A percentile compares a stretch with the other conserved stretches of the same genome.
Evolutionary conservation across 2,888 invertebrate species (phyloP).

Genomic region (Lamproptera curius): DNA sequence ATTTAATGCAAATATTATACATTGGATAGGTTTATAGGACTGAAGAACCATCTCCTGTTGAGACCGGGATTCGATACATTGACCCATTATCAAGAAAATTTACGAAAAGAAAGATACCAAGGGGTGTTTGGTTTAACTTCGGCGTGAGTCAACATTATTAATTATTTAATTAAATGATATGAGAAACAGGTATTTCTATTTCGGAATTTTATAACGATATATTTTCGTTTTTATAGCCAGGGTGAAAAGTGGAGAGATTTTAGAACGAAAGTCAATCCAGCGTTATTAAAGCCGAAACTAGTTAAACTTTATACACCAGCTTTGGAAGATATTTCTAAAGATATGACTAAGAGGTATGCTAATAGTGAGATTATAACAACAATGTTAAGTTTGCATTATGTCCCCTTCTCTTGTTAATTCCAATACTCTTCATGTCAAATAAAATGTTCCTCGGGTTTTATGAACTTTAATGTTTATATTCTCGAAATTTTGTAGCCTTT

Average conservation of each 20-base stretch:
- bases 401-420: too few relatives aligned
- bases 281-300: constrained; percentile 80
- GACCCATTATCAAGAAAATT: constrained; percentile 52
- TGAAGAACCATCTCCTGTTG: constrained; percentile 58
- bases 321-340: constrained; percentile 68
- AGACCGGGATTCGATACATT: constrained; percentile 60
- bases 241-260: constrained; percentile 83
- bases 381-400: too few relatives aligned
- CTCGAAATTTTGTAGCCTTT: too few relatives aligned
- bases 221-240: constrained; percentile 59
- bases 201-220: too few relatives aligned
- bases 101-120: constrained; percentile 47
- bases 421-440: too few relatives aligned
- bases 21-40: constrained; percentile 53
- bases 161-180: too few relatives aligned
- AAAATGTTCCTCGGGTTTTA: too few relatives aligned
- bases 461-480: too few relatives aligned
- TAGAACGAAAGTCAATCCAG: constrained; percentile 82
- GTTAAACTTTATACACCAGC: constrained; percentile 70
- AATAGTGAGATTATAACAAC: too few relatives aligned
- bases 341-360: constrained; percentile 50
- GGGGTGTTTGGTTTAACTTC: constrained; percentile 57
- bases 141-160: constrained; percentile 61
- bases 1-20: not conserved
- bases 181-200: too few relatives aligned